Evolutionary conservation across 2,888 invertebrate genomes (phyloP), one percentile per base, ranked within the genome.

Genomic region (Cremastinae sp.): DNA sequence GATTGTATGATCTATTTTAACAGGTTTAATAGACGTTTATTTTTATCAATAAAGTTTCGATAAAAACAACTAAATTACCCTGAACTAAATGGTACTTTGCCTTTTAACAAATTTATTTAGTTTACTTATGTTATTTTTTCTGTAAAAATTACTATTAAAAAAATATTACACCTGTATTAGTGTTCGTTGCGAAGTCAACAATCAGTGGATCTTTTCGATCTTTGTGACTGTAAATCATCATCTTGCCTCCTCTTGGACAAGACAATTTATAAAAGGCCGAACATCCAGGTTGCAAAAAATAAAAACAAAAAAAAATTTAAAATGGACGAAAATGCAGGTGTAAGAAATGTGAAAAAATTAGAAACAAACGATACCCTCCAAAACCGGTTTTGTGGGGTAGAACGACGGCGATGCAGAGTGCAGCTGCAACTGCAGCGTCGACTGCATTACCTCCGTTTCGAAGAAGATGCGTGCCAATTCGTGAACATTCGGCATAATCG

Each of bases 181-280:
- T 87, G 65, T 88, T 86, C 51, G 75, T 84, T 47, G 88, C 88
- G 86, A 94, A 94, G 88, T 94, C 92, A 71, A 93, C 90, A 49
- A 93, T 90, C 65, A 90, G 87, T 3, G 94, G 92, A 51, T 87
- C 83, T 43, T 87, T 90, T 87, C 90, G 87, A 75, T 90, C 91
- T 74, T 92, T 91, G 87, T 95, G 95, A 88, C 94, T 93, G 90
- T 95, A 94, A 83, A 95, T 92, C 83, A 96, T 86, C 86, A 95
- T 89, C 59, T 94, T 92, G 0, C 95, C 96, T 81, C 94, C 95
- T 78, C 96, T 96, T n/a, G n/a, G n/a, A n/a, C n/a, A n/a, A 89
- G 7, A 47, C 0, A 47, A 47, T 28, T 28, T 28, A 3, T 2
- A 28, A 2, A 28, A 2, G 5, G 2, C 2, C 5, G 28, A 28